Conservation (phyloP, 2,113 vertebrate genomes). For the Acinonyx jubatus region DNA sequence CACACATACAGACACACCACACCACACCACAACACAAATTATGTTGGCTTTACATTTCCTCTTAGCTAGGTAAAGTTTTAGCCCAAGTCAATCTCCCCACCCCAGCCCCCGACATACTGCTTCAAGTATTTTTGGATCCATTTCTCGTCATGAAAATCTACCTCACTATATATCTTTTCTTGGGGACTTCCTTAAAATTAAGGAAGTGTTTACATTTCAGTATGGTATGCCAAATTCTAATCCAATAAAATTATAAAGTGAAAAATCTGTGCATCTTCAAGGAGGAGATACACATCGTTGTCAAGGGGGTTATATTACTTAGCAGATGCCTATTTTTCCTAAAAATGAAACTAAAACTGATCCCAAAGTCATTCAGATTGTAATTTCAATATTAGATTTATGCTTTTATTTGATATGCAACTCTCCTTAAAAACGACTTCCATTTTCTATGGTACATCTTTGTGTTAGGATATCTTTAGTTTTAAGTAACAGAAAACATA, state of each 20-base stretch:
- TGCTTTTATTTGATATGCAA: neutral
- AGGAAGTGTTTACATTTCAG: neutral
- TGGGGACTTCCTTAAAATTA: neutral
- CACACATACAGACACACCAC: neutral
- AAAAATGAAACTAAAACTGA: neutral
- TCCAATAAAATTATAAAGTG: neutral
- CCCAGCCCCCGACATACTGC: rapidly evolving
- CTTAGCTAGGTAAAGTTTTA: neutral
- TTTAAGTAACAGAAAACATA: neutral
- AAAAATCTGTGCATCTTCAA: neutral
- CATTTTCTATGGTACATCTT: neutral
- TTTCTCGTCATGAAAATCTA: neutral
- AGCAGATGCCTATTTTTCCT: neutral
- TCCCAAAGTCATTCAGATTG: neutral
- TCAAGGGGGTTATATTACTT: neutral
- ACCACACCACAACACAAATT: neutral
- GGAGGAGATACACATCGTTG: neutral
- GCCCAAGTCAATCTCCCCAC: neutral
- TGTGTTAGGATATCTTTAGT: neutral
- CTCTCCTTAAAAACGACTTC: neutral
- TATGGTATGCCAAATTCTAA: neutral
- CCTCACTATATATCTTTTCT: neutral
- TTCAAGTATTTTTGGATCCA: neutral
- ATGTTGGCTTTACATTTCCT: neutral
- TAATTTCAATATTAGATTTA: neutral